Base-by-base conservation (phyloP, 92 coral and sea anemone genomes). In the Hydrozoanthus gracilis region DNA sequence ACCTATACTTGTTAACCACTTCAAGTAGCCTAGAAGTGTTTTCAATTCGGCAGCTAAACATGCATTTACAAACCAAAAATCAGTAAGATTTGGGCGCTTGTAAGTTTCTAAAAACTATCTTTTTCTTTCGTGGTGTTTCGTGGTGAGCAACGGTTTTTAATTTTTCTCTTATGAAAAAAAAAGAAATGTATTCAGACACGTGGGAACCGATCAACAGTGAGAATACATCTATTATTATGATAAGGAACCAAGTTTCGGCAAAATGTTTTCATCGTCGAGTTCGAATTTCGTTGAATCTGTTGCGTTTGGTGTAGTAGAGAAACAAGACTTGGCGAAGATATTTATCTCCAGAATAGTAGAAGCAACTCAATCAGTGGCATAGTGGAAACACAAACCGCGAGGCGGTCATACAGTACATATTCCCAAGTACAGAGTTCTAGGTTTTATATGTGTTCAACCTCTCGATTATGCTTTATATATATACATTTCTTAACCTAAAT, bases 381-480 rank as follows among this genome's bases (percentile, higher is more conserved):
- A 52, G 66, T 4, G 67, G 82, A 17, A 76, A n/a, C 13, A 16
- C 47, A 7, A 17, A 50, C 18, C 35, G 65, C 27, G 51, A 54
- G 44, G 9, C 17, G 35, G 51, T 20, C 11, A 76, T 20, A 52
- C 27, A 76, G 17, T 11, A 52, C 67, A 39, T 11, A 18, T 76
- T 76, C 82, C n/a, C 49, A 54, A 6, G 82, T 76, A 52, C 82
- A 76, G 82, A 76, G 49, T 51, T 76, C 55, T 76, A 12, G 47
- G 65, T 44, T 56, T 76, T 76, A 4, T 52, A 56, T 47, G 50
- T 14, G 85, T 65, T 65, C 47, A 67, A 65, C 56, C 39, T 74
- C 8, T 74, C 79, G 39, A 27, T 27, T 27, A 27, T 27, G 2
- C 39, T 27, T 27, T 27, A 27, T 27, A 27, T 27, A 48, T 17